Evolutionary conservation across 2,888 invertebrate genomes (phyloP), one percentile per base, ranked within the genome.

Genomic region (Pristionchus japonicus): DNA sequence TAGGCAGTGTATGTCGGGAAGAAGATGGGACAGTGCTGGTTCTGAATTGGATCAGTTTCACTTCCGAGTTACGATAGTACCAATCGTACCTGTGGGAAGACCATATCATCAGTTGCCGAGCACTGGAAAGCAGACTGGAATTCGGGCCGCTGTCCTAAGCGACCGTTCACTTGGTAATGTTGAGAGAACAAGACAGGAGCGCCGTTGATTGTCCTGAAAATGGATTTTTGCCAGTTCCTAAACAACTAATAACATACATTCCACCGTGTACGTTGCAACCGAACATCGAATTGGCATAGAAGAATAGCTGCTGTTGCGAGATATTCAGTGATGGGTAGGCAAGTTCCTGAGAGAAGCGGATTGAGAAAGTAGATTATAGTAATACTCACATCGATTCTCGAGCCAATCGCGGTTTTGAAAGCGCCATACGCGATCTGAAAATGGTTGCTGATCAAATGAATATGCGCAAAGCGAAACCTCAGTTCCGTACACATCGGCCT

Each of bases 71-170:
- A 57, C n/a, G 57, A 3, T 43, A 43, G 6, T 43, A 64, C 13
- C n/a, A 31, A 64, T n/a, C 70, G 40, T 23, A 77, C 77, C 40
- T 43, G n/a, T 13, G 77, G 47, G 47, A 77, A 43, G 47, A 43
- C n/a, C 77, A 77, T 77, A 6, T 34, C 27, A 27, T 43, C 77
- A 23, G 43, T 11, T 13, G 77, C 43, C 13, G 77, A n/a, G 27
- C 77, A 77, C 13, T 77, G 77, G 77, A 77, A 77, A 34, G 77
- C n/a, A 1, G n/a, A 13, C 43, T 27, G 77, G 77, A 77, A 77
- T 17, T 77, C 77, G 27, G n/a, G 40, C 6, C 43, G 13, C 27
- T 77, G 77, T 1, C n/a, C 43, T 2, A 77, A 17, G 7, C 43
- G n/a, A 3, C 77, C 77, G 27, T 77, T 77, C n/a, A 77, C 77